Base-by-base conservation (phyloP, 1,140 invertebrate species). In the Macrotrachela quadricornifera region DNA sequence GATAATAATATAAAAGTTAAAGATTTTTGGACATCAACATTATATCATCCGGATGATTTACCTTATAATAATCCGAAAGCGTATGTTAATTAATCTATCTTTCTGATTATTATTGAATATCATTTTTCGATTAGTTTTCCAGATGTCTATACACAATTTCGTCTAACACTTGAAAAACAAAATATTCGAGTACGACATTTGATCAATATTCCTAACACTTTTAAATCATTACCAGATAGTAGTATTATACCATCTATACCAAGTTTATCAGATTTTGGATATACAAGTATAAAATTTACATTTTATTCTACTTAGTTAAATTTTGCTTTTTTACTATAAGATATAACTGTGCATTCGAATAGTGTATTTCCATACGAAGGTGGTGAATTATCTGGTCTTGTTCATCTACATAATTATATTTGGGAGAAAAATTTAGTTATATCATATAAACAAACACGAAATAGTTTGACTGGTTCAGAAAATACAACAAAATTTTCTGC, bases 401-500 rank as follows among this genome's bases (percentile, higher is more conserved):
- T 49, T 36, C 57, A 67, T 48, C 43, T 70, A 17, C 49, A 63
- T 30, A 57, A 61, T 50, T 71, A 69, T 43, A 58, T 69, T 8
- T 71, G 67, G 66, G 58, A 63, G 0, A 64, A 65, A 14, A 61
- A 68, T 56, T 60, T 56, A 52, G 64, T 71, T 10, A 62, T 63
- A 11, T 64, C 58, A 16, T 71, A 71, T 56, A 70, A 70, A 56
- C 63, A 63, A 53, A 71, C 69, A 6, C 59, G 68, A 44, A 71
- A 71, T 60, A 65, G 66, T 38, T 59, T 71, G 44, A 58, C 69
- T 50, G 69, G 69, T 10, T 56, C 64, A 11, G 64, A 70, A n/a
- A 70, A 69, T 51, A 70, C 69, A 16, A 70, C 69, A 10, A 71
- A 71, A 51, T 69, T 71, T 36, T 69, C 68, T 48, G 56, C 63